A percentile compares a stretch with the other conserved stretches of the same genome.
Conservation (phyloP, 2,113 vertebrate genomes). For the Sorex araneus region DNA sequence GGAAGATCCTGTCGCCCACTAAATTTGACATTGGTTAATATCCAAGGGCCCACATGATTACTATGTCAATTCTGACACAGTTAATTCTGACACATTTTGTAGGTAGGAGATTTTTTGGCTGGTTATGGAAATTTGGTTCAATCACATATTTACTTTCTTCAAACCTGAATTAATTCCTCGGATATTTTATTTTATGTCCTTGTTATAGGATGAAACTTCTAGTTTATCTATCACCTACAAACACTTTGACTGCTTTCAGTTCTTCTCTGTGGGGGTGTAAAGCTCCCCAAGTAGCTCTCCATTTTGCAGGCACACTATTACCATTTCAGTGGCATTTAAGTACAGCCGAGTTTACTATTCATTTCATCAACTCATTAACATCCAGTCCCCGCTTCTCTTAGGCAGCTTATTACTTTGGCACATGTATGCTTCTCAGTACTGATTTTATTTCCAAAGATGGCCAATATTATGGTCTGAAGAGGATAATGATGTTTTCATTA, state of each 20-base stretch:
- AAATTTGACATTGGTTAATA: not conserved
- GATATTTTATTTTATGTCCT: slow-evolving; percentile 19
- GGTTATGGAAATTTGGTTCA: not conserved
- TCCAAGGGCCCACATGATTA: not conserved
- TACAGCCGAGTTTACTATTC: slow-evolving; percentile 21
- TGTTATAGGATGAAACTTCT: slow-evolving; percentile 60
- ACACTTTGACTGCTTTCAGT: not conserved
- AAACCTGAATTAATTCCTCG: slow-evolving; percentile 7
- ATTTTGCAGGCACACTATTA: slow-evolving; percentile 50
- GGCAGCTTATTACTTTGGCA: slow-evolving; percentile 39
- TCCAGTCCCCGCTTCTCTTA: slow-evolving; percentile 5
- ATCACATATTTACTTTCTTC: slow-evolving; percentile 38
- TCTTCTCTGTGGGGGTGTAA: not conserved
- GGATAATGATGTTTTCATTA: slow-evolving; percentile 18
- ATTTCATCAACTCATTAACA: slow-evolving; percentile 62
- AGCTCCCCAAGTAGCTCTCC: slow-evolving; percentile 69
- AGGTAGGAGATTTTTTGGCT: not conserved
- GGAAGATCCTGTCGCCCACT: not conserved
- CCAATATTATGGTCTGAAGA: not conserved
- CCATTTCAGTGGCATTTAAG: slow-evolving; percentile 70
- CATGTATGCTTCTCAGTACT: not conserved
- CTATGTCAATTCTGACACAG: not conserved
- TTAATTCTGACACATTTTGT: not conserved
- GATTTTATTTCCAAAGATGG: slow-evolving; percentile 41
- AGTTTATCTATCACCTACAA: slow-evolving; percentile 68